Percentiles rank a stretch among this genome's conserved stretches.
phyloP scores from a whole-genome alignment of 2,797 vertebrate genomes.

The Cirrhinus mrigala region DNA sequence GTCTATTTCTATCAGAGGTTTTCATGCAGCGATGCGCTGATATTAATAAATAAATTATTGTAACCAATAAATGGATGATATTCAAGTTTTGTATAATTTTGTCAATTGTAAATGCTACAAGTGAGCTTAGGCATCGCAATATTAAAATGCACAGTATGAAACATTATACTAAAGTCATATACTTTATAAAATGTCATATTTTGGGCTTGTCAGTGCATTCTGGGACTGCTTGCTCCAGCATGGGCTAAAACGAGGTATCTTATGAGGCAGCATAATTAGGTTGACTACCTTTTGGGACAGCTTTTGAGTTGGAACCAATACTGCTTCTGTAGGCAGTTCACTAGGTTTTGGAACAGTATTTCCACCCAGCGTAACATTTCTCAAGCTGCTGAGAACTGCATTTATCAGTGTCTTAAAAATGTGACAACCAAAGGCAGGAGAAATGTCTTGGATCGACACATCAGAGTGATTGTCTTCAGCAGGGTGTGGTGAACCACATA shows the following conservation, averaged over 20 bases:
- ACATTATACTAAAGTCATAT: neutral
- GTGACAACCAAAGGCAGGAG: conserved; percentile 29
- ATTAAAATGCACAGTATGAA: neutral
- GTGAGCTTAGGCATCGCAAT: neutral
- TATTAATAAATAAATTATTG: neutral
- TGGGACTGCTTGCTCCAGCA: neutral
- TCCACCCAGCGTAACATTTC: conserved; percentile 1
- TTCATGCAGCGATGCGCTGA: neutral
- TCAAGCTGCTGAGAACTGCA: conserved; percentile 1
- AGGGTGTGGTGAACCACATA: conserved; percentile 41
- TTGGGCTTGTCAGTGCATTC: neutral
- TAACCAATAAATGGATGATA: neutral
- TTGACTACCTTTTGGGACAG: neutral
- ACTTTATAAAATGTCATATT: neutral
- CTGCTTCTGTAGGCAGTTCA: conserved; percentile 6
- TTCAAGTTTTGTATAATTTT: neutral
- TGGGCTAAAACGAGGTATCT: neutral
- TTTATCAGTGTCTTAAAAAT: conserved; percentile 33
- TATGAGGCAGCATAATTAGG: conserved; percentile 10
- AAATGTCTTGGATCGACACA: conserved; percentile 23
- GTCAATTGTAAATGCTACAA: neutral
- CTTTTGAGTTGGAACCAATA: conserved; percentile 16
- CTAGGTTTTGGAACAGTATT: neutral
- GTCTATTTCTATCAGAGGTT: neutral
- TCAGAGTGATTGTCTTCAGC: conserved; percentile 35